phyloP scores from a whole-genome alignment of 2,113 vertebrate species.

The Piprites chloris region DNA sequence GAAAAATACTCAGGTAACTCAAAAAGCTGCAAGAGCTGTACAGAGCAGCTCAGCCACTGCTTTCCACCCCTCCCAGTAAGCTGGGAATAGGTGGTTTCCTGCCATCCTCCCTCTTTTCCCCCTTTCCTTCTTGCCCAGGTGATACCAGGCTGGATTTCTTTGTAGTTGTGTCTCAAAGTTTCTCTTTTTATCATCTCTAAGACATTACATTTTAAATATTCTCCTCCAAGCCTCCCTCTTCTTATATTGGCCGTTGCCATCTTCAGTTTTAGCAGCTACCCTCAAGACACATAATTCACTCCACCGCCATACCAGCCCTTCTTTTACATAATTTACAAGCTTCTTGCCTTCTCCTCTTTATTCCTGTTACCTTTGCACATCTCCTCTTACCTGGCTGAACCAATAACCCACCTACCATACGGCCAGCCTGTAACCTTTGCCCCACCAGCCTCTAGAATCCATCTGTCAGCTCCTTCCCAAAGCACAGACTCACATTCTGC shows the following conservation, averaged over 20 bases:
- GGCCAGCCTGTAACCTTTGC: background rate
- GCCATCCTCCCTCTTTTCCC: background rate
- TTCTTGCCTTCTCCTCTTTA: conserved; percentile 11
- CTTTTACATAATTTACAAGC: conserved; percentile 24
- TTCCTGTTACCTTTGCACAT: conserved; percentile 12
- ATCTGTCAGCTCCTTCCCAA: background rate
- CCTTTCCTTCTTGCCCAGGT: background rate
- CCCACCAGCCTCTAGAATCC: background rate
- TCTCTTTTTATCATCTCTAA: background rate
- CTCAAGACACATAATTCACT: background rate
- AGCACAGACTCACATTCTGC: background rate
- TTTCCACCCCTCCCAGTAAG: rapidly evolving
- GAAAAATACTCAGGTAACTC: background rate
- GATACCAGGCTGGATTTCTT: background rate
- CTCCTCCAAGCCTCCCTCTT: background rate
- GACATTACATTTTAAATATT: background rate
- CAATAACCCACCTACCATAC: background rate
- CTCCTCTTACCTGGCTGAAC: conserved; percentile 19
- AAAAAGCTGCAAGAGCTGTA: background rate
- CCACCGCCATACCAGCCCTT: background rate
- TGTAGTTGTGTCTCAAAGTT: background rate
- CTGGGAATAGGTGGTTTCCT: background rate
- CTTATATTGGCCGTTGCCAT: background rate
- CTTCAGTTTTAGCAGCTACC: background rate
- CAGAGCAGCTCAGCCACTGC: background rate